Conservation (phyloP, 2,888 invertebrate species). For the Mythimna lalbum region DNA sequence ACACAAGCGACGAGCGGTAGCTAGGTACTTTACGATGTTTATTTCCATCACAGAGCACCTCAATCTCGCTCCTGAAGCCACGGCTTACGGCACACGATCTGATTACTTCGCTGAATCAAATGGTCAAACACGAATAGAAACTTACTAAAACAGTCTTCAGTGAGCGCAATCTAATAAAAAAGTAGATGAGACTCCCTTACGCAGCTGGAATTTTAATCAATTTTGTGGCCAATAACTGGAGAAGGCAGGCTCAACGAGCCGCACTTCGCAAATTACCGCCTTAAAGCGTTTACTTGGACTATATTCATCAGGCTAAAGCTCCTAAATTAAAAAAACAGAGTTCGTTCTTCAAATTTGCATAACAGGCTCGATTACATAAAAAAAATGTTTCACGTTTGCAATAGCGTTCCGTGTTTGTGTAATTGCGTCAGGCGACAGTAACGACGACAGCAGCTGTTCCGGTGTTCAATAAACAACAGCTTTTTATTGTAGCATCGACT, state of each 20-base stretch:
- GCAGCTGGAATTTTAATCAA: conserved; percentile 88
- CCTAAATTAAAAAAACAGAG: conserved; percentile 75
- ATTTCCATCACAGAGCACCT: conserved; percentile 43
- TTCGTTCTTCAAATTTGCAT: conserved; percentile 72
- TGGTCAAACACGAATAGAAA: conserved; percentile 69
- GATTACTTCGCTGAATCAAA: conserved; percentile 68
- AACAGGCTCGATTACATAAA: conserved; percentile 70
- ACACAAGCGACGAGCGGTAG: conserved; percentile 25
- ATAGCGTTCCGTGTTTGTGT: conserved; percentile 43
- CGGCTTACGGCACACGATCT: conserved; percentile 49
- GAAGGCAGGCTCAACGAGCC: conserved; percentile 73
- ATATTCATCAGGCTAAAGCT: conserved; percentile 77
- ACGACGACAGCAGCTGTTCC: conserved; percentile 60
- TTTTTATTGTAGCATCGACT: conserved; percentile 54
- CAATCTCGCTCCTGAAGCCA: conserved; percentile 17
- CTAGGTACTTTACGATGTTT: conserved; percentile 49
- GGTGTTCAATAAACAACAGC: conserved; percentile 65
- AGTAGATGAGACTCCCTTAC: conserved; percentile 81
- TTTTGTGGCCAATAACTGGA: conserved; percentile 86
- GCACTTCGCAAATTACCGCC: conserved; percentile 83
- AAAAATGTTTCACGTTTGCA: conserved; percentile 48
- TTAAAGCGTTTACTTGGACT: conserved; percentile 77
- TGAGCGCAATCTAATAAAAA: conserved; percentile 83
- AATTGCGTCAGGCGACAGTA: conserved; percentile 60
- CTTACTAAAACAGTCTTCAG: conserved; percentile 73